These are phyloP conservation scores for Nyctalus aviator DNA, from an alignment of 2,797 vertebrate genomes.

Conservation along the genomic window DNA sequence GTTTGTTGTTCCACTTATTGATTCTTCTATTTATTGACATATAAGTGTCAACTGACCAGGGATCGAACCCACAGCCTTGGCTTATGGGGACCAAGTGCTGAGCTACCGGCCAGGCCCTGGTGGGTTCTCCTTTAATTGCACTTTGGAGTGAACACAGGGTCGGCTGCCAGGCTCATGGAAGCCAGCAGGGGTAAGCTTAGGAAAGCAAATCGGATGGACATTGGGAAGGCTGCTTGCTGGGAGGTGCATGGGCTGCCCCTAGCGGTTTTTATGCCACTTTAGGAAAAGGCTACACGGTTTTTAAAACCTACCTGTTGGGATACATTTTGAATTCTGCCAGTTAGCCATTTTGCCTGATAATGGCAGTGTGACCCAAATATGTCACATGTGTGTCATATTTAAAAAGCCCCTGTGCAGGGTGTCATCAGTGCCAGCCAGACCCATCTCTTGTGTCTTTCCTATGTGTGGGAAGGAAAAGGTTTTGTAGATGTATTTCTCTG, in stretches of 20 bases:
- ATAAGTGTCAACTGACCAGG: not conserved
- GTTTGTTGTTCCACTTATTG: not conserved
- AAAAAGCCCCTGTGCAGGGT: slow-evolving; percentile 10
- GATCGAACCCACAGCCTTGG: not conserved
- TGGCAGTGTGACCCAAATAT: not conserved
- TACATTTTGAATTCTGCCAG: slow-evolving; percentile 25
- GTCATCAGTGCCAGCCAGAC: not conserved
- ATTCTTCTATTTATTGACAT: not conserved
- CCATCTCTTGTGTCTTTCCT: slow-evolving; percentile 23
- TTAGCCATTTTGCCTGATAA: slow-evolving; percentile 36
- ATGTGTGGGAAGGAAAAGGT: not conserved
- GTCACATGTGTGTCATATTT: slow-evolving; percentile 63
- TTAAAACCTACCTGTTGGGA: not conserved
- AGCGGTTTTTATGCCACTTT: not conserved
- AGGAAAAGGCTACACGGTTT: slow-evolving; percentile 46
- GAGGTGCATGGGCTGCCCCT: fast-evolving
- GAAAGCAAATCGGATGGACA: slow-evolving; percentile 55
- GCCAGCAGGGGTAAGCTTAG: slow-evolving; percentile 71
- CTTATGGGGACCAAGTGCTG: not conserved
- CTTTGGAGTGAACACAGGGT: slow-evolving; percentile 74
- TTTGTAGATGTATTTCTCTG: not conserved
- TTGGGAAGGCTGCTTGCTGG: not conserved
- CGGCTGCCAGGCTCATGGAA: slow-evolving; percentile 82
- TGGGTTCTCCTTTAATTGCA: slow-evolving; percentile 81
- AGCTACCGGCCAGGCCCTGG: slow-evolving; percentile 66